A percentile compares a stretch with the other conserved stretches of the same genome.
Evolutionary conservation across 2,113 vertebrate species (phyloP).

Genomic region (Ailurus styani): DNA sequence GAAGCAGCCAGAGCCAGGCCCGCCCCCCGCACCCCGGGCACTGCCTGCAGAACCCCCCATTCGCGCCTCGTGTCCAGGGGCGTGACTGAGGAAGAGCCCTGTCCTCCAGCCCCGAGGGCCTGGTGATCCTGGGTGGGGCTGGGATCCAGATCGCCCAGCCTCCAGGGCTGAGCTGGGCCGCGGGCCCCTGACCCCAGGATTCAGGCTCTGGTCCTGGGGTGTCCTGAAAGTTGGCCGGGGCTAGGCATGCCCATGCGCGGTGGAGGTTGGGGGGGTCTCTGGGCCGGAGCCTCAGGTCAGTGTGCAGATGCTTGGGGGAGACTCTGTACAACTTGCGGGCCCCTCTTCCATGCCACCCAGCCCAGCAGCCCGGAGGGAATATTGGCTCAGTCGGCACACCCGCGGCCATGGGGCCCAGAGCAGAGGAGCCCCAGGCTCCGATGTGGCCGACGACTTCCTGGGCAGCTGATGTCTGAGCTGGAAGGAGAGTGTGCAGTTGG

Average conservation of each 20-base stretch:
- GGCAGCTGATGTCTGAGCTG: neutral
- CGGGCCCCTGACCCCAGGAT: neutral
- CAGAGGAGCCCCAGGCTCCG: neutral
- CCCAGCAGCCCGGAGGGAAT: neutral
- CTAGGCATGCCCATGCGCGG: neutral
- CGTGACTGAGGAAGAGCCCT: neutral
- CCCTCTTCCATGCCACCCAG: neutral
- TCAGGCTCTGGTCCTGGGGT: neutral
- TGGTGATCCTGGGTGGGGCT: neutral
- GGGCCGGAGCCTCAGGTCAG: neutral
- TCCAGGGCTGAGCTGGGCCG: neutral
- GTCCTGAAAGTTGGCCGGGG: neutral
- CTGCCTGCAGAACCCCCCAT: neutral
- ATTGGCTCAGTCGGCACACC: too few relatives aligned
- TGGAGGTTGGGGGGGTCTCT: neutral
- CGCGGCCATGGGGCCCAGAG: neutral
- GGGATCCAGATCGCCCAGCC: too few relatives aligned
- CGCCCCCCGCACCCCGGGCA: too few relatives aligned
- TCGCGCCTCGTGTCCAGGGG: neutral
- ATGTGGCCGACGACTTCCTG: neutral
- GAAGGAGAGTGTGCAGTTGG: neutral
- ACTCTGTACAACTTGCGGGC: neutral
- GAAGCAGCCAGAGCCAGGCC: rapidly evolving
- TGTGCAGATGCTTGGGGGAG: neutral
- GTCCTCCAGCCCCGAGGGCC: neutral